Base-by-base conservation (phyloP, 2,797 vertebrate genomes). In the Myotis vivesi region DNA sequence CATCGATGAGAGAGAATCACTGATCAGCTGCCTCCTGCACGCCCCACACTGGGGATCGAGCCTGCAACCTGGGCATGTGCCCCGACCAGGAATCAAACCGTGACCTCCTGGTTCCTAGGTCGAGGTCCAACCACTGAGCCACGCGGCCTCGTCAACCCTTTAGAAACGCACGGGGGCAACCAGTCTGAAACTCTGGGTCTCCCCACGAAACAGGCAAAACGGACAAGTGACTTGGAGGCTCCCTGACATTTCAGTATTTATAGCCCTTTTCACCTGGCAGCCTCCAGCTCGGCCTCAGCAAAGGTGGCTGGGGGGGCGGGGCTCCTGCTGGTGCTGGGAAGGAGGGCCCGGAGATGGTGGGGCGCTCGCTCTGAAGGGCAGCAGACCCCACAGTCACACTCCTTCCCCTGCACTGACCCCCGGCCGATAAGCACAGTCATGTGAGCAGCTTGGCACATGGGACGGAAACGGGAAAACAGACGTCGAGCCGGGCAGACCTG, bases 391-490 rank as follows among this genome's bases (percentile, higher is more conserved):
- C 22, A 6, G n/a, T 4, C 46, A 6, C 25, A 6, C 20, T 3
- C 15, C 30, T 49, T 46, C 15, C 30, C 30, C 7, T 12, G 51
- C 33, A 15, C n/a, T 30, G 5, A 53, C 6, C n/a, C 71, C 1
- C 64, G 13, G 81, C 57, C 22, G 19, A 16, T 2, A 20, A 8
- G 49, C 33, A 46, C 33, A 36, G 33, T 1, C 46, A 20, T 0
- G 0, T 6, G 6, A 20, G 8, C 13, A 12, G n/a, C 6, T n/a
- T 25, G 36, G 19, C 41, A 41, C 0, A 6, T 0, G 7, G 30
- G 46, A 30, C 17, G 22, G 30, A 28, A 16, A 23, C 0, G 64
- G 28, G 28, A 1, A 15, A 17, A 15, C 15, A 4, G 64, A 25
- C 84, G 16, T 0, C 9, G 55, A 12, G 23, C 23, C 1, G 23